These are phyloP conservation scores for Anoura caudifer DNA, from an alignment of 2,113 vertebrate genomes.

Conservation along the genomic window DNA sequence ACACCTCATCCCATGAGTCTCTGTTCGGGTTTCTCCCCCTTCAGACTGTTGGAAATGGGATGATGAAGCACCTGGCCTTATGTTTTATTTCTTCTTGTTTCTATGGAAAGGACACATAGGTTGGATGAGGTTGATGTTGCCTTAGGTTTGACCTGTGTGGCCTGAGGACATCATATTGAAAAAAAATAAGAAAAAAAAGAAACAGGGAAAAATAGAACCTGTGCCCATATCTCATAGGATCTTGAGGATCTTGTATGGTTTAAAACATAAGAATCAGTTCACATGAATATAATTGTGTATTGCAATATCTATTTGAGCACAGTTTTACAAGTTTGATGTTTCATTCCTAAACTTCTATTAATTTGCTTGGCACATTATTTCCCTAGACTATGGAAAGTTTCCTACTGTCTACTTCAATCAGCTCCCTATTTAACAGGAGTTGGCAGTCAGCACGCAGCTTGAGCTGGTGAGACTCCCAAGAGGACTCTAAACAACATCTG, in stretches of 20 bases:
- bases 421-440: constrained; percentile 10
- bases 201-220: background rate
- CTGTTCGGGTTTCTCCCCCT: background rate
- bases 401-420: constrained; percentile 17
- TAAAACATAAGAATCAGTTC: background rate
- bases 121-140: background rate
- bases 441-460: background rate
- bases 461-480: constrained; percentile 13
- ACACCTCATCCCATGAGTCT: background rate
- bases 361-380: constrained; percentile 28
- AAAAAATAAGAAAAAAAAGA: too few species aligned
- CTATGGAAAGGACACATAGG: background rate
- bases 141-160: background rate
- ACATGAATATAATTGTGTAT: background rate
- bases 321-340: background rate
- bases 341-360: background rate
- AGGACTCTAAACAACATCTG: constrained; percentile 35
- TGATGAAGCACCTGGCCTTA: too few species aligned
- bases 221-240: background rate
- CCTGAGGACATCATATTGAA: background rate
- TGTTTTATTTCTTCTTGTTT: background rate
- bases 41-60: background rate
- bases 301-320: background rate
- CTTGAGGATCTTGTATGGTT: background rate
- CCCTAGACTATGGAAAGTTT: background rate